Conservation (phyloP, 1,140 invertebrate genomes). For the Branchinecta lynchi region DNA sequence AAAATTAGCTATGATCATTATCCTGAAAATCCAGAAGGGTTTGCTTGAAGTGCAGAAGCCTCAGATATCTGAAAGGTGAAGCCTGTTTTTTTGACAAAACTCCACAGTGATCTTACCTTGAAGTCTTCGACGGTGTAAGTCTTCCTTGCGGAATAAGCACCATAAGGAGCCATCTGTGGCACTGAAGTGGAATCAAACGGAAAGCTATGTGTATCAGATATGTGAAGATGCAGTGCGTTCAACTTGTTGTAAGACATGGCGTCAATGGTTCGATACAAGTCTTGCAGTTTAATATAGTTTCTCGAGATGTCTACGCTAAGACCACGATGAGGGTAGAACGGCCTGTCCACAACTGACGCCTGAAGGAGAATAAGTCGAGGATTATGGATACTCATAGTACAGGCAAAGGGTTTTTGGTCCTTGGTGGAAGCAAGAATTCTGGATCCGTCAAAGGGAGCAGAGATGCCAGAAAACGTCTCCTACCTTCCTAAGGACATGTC, state of each 20-base stretch:
- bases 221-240: conserved; percentile 77
- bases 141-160: conserved; percentile 50
- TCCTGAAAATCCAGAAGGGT: no score
- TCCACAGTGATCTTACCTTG: conserved; percentile 26
- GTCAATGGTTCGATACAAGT: conserved; percentile 55
- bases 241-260: conserved; percentile 64
- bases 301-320: conserved; percentile 58
- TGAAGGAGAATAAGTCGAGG: conserved; percentile 25
- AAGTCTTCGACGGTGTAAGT: conserved; percentile 55
- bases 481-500: no score
- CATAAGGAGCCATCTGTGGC: conserved; percentile 50
- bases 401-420: no score
- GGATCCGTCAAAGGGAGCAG: no score
- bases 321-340: conserved; percentile 56
- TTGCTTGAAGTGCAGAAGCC: no score
- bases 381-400: no score
- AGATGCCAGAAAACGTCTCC: no score
- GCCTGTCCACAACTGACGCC: conserved; percentile 46
- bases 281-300: conserved; percentile 48
- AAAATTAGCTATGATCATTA: no score
- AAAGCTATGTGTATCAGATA: conserved; percentile 75
- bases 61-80: no score
- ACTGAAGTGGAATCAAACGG: conserved; percentile 50
- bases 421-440: no score
- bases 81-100: no score